Evolutionary conservation across 30 jellyfish, hydroid and myxozoan species (phyloP), one percentile per base, ranked within the genome.

Genomic region (Aurelia coerulea): DNA sequence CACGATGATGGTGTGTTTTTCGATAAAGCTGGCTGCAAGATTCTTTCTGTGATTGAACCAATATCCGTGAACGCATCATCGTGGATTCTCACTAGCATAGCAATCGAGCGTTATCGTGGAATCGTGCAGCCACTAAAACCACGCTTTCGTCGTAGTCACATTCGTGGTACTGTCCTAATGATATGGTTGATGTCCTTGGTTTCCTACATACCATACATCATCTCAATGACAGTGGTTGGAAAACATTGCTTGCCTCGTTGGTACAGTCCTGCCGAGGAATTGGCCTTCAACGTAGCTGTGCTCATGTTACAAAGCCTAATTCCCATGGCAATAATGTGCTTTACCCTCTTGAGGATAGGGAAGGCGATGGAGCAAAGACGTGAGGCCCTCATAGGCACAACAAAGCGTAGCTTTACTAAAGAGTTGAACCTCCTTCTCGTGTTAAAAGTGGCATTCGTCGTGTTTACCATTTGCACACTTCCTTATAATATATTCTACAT

Each of bases 401-500:
- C 86, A 60, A 65, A 8, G 15, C 85, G 82, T 5, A 31, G 81
- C 74, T 65, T 12, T 62, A 62, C 80, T 1, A 83, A 70, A 53
- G 84, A 83, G 41, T 74, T 60, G 7, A 83, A 70, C 46, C 83
- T 71, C 0, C 63, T 83, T 15, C n/a, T 71, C 62, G 82, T 83
- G 4, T 78, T 83, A 14, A 10, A 17, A 70, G 97, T 80, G 15
- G 90, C 97, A 14, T 80, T 80, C 72, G 42, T 76, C 17, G 90
- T 83, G 67, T 90, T 90, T 64, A 81, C 50, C 33, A 60, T 75
- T 2, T 90, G 97, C 78, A 81, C 93, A 12, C 81, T 90, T 73
- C 97, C 97, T 53, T 90, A 90, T 51, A 90, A 90, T 76, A 65
- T 90, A 19, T 90, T 81, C 82, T 90, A 90, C 51, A 76, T 90